Conservation (phyloP, 2,797 vertebrate genomes). For the Myripristis murdjan region DNA sequence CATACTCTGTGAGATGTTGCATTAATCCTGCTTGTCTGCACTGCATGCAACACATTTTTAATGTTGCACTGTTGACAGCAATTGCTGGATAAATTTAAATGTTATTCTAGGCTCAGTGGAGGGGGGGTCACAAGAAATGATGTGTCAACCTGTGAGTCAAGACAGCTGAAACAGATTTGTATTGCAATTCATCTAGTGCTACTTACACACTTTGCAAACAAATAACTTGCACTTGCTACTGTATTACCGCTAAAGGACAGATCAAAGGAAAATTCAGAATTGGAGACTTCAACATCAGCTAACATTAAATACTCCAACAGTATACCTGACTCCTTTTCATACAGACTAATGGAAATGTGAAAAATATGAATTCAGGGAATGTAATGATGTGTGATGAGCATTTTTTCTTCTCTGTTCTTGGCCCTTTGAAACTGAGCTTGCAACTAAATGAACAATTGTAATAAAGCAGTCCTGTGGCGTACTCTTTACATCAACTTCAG, state of each 20-base stretch:
- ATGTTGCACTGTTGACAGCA: background rate
- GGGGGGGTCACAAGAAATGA: too few relatives aligned
- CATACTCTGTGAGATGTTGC: too few relatives aligned
- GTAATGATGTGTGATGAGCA: background rate
- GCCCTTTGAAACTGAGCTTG: background rate
- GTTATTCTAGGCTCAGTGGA: background rate
- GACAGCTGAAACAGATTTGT: slow-evolving; percentile 2
- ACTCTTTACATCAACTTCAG: background rate
- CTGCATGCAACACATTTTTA: background rate
- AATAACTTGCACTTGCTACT: slow-evolving; percentile 18
- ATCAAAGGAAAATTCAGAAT: slow-evolving; percentile 42
- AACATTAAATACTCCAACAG: background rate
- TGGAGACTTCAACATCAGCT: slow-evolving; percentile 15
- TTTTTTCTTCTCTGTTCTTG: background rate
- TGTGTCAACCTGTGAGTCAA: background rate
- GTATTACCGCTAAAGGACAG: slow-evolving; percentile 30
- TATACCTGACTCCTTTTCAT: slow-evolving; percentile 1
- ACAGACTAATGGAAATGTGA: slow-evolving; percentile 24
- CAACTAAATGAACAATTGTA: background rate
- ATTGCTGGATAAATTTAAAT: background rate
- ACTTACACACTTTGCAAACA: slow-evolving; percentile 20
- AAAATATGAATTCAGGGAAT: background rate
- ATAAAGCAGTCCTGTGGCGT: background rate
- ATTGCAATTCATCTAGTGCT: background rate
- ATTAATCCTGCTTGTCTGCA: background rate